phyloP scores from a whole-genome alignment of 2,113 vertebrate genomes.

The Vombatus ursinus region DNA sequence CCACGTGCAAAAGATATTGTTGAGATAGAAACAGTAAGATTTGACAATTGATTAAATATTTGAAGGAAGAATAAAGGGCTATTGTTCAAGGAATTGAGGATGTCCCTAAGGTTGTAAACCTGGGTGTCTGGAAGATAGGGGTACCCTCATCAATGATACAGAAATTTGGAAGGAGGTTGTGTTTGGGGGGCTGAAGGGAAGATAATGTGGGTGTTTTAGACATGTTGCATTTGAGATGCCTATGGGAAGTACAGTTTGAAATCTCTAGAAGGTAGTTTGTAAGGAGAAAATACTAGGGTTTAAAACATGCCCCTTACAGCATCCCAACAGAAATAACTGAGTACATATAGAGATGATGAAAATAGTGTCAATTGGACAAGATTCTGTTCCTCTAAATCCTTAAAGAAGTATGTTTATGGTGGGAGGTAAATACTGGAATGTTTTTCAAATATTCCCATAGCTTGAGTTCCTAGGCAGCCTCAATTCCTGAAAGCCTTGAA shows the following conservation, averaged over 20 bases:
- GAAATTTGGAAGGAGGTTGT: not conserved
- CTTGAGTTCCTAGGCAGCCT: not conserved
- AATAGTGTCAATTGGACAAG: not conserved
- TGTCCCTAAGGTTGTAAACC: not conserved
- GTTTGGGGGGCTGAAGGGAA: not conserved
- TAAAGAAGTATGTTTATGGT: not conserved
- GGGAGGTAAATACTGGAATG: not conserved
- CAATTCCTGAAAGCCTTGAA: not conserved
- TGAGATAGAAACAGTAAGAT: not conserved
- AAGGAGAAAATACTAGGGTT: not conserved
- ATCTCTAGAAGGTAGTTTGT: not conserved
- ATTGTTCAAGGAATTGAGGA: not conserved
- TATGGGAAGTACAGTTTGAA: not conserved
- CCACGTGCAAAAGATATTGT: not conserved
- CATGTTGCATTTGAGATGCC: not conserved
- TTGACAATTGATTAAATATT: not conserved
- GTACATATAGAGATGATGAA: not conserved
- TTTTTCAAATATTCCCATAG: constrained; percentile 1
- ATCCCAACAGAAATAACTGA: not conserved
- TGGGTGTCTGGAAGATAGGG: not conserved
- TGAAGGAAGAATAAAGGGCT: not conserved
- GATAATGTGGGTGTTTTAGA: not conserved
- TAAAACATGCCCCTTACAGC: not conserved
- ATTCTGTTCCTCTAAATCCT: not conserved
- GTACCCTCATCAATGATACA: not conserved